Evolutionary conservation across 1,140 invertebrate species (phyloP), one percentile per base, ranked within the genome.

Genomic region (Holcopasites calliopsidis): DNA sequence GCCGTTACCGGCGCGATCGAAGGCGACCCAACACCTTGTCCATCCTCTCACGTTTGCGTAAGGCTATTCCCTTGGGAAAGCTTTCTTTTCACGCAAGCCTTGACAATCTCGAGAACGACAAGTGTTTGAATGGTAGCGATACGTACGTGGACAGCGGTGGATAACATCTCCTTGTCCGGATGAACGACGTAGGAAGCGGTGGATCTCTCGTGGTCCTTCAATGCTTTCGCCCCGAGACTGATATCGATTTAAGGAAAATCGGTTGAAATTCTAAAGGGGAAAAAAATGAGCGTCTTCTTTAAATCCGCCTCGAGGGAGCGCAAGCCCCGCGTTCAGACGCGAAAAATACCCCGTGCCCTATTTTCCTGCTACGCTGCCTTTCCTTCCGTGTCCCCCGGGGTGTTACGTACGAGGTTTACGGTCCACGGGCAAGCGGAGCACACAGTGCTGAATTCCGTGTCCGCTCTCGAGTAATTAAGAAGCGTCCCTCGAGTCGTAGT

Each of bases 181-280:
- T 91, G 90, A 61, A 91, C 77, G 47, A 91, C 82, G 35, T 91
- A 87, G 6, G 86, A 88, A 0, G 83, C 78, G 1, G 76, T 85
- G 21, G 60, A 76, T 40, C 66, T 44, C n/a, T 88, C 79, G 3
- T 47, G 2, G 7, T 82, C 70, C 7, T 69, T 61, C 11, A 89
- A 74, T 3, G 88, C 33, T 35, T 52, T 65, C 7, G 87, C 88
- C 2, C 88, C 89, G 1, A 90, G 85, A 54, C 89, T 90, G 66
- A 8, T 47, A 57, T 50, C 23, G 72, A 76, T 54, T 57, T 77
- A 86, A 88, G 83, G 81, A 84, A 77, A 81, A 83, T 77, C 5
- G 2, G 26, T 64, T 28, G 5, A 16, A n/a, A n/a, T n/a, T n/a
- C n/a, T n/a, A n/a, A n/a, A n/a, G n/a, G n/a, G n/a, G n/a, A n/a